A percentile compares a stretch with the other conserved stretches of the same genome.
phyloP scores from a whole-genome alignment of 2,113 vertebrate genomes.

The Pogona vitticeps region DNA sequence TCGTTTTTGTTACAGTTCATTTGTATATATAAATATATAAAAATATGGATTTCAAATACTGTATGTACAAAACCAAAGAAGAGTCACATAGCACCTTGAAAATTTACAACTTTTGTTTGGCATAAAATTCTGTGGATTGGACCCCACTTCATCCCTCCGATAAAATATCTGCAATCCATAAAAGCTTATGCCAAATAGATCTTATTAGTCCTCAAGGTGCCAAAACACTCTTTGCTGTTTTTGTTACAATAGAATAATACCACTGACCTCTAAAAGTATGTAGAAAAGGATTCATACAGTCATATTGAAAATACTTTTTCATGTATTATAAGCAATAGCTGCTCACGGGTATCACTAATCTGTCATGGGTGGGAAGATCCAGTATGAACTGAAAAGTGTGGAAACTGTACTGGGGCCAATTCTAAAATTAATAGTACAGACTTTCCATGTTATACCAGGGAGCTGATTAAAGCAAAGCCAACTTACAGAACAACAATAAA shows the following conservation, averaged over 20 bases:
- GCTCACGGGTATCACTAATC: background rate
- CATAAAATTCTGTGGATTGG: too few relatives aligned
- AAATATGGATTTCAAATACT: too few relatives aligned
- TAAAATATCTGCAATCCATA: too few relatives aligned
- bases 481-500: background rate
- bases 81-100: too few relatives aligned
- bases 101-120: too few relatives aligned
- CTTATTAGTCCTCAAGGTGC: too few relatives aligned
- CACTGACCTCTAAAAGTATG: background rate
- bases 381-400: background rate
- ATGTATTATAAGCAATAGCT: background rate
- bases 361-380: background rate
- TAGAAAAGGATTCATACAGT: background rate
- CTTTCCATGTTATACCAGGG: background rate
- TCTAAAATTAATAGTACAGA: background rate
- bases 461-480: background rate
- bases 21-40: too few relatives aligned
- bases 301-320: background rate
- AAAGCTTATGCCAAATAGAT: too few relatives aligned
- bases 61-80: too few relatives aligned
- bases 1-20: background rate
- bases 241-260: too few relatives aligned
- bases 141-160: too few relatives aligned
- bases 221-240: too few relatives aligned
- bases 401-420: background rate